Conservation (phyloP, 1,140 invertebrate genomes). For the Antheraea mylitta region DNA sequence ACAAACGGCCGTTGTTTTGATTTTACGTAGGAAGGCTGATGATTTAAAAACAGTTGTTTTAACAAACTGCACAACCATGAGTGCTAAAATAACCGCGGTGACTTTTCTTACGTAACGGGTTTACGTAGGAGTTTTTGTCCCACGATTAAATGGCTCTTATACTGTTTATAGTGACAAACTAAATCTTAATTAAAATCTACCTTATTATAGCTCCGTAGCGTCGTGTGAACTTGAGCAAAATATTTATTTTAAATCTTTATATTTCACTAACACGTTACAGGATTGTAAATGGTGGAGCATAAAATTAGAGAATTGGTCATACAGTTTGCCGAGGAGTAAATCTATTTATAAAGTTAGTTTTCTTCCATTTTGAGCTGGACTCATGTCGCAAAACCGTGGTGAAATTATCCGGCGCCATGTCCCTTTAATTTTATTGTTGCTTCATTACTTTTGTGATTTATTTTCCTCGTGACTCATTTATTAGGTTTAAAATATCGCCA, state of each 20-base stretch:
- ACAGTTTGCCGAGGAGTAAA: conserved; percentile 31
- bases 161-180: background rate
- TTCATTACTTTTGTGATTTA: conserved; percentile 45
- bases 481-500: conserved; percentile 49
- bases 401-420: conserved; percentile 67
- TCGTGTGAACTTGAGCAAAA: conserved; percentile 8
- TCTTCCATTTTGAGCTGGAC: conserved; percentile 61
- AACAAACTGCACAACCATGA: conserved; percentile 1
- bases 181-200: background rate
- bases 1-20: conserved; percentile 26
- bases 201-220: no score
- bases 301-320: conserved; percentile 72
- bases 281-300: conserved; percentile 35
- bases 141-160: background rate
- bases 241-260: conserved; percentile 19
- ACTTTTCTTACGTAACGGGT: background rate
- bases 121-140: background rate
- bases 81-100: conserved; percentile 16
- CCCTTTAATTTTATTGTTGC: conserved; percentile 58
- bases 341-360: conserved; percentile 60
- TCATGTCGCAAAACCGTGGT: conserved; percentile 46
- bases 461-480: conserved; percentile 66
- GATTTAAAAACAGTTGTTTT: conserved; percentile 16
- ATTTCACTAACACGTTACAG: conserved; percentile 18
- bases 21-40: conserved; percentile 25